These are phyloP conservation scores for Agrotis puta DNA, from an alignment of 2,888 invertebrate genomes.

Conservation along the genomic window DNA sequence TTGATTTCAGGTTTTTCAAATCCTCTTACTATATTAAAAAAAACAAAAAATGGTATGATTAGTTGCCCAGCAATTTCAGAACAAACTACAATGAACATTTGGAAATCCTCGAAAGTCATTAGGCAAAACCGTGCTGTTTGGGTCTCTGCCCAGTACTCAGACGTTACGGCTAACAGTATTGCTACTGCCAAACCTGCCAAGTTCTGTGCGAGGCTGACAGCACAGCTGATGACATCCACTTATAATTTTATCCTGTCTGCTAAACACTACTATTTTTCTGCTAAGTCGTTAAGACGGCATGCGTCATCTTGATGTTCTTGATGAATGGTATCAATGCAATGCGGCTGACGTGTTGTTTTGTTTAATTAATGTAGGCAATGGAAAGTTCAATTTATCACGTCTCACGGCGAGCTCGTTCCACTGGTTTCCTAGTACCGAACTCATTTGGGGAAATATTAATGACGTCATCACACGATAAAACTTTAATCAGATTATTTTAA, in stretches of 20 bases:
- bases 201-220: not conserved
- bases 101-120: conserved; percentile 14
- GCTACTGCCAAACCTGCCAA: not conserved
- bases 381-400: conserved; percentile 19
- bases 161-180: not conserved
- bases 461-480: conserved; percentile 40
- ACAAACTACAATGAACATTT: conserved; percentile 11
- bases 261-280: not conserved
- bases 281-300: not conserved
- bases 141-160: conserved; percentile 11
- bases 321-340: conserved; percentile 1
- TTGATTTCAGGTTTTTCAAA: no score
- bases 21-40: no score
- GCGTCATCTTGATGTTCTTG: conserved; percentile 13
- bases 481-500: conserved; percentile 45
- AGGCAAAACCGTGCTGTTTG: conserved; percentile 13
- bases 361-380: not conserved
- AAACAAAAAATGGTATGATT: no score
- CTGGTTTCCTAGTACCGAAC: conserved; percentile 41
- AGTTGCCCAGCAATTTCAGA: not conserved
- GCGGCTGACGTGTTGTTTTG: not conserved
- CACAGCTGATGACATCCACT: not conserved
- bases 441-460: conserved; percentile 28
- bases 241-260: conserved; percentile 8
- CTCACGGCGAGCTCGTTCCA: not conserved